Base-by-base conservation (phyloP, 2,113 vertebrate genomes). In the Eurystomus gularis region DNA sequence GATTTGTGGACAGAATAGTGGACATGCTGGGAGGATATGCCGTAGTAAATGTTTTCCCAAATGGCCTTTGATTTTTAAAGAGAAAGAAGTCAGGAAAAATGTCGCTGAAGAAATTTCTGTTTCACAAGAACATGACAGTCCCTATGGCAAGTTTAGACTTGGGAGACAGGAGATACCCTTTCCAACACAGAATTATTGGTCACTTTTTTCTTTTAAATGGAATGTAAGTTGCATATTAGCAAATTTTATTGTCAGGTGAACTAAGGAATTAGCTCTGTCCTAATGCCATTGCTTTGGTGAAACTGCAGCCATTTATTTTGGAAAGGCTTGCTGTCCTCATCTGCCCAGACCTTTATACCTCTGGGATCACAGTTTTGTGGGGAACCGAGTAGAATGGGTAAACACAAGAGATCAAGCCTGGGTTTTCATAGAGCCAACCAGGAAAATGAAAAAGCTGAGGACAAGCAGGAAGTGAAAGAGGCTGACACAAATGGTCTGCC, bases 181-280 rank as follows among this genome's bases (percentile, higher is more conserved):
- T 97, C 96, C 86, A 96, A 64, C 75, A 96, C 91, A 96, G 94
- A 97, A 93, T 94, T 97, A 96, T 95, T 96, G 95, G 66, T 96
- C 81, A 87, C 62, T 61, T 62, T 96, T 91, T 96, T 97, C 55
- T 85, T 97, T 97, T 88, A 96, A 97, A 66, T 86, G 80, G 80
- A 95, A 92, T 92, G 33, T 82, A 94, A 81, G 82, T 94, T 76
- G 29, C 58, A 79, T 97, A 96, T 96, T 95, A 94, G 81, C 90
- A 97, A 98, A 97, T 97, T 95, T 94, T 95, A 39, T 82, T 87
- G 75, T 94, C 73, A 88, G 88, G 61, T 95, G 64, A 96, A 86
- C 70, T 60, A 71, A 93, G 82, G 82, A 87, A 85, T 94, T 95
- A 80, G 39, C 31, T 96, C 82, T 81, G 17, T 83, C 58, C 68